Evolutionary conservation across 2,888 invertebrate species (phyloP).

Genomic region (Steinernema scapterisci): DNA sequence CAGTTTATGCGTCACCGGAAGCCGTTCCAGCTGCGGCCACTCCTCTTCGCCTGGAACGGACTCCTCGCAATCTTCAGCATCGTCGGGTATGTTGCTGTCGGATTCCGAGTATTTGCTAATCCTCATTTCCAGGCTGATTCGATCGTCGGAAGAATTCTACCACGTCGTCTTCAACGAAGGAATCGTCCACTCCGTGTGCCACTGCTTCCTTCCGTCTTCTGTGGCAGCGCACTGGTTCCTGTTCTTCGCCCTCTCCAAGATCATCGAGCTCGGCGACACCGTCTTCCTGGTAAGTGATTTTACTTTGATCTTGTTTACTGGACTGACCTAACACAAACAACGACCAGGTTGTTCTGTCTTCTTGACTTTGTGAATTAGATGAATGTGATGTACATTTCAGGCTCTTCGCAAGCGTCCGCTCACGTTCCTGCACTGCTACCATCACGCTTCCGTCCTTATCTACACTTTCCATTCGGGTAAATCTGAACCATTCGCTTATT

Average conservation of each 20-base stretch:
- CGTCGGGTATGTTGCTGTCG: slow-evolving; percentile 37
- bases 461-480: slow-evolving; percentile 37
- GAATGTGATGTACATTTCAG: too few relatives aligned
- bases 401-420: slow-evolving; percentile 40
- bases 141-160: slow-evolving; percentile 38
- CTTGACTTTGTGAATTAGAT: too few relatives aligned
- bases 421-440: slow-evolving; percentile 42
- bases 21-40: slow-evolving; percentile 34
- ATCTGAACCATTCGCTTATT: background rate
- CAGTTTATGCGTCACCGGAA: slow-evolving; percentile 37
- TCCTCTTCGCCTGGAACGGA: slow-evolving; percentile 41
- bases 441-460: slow-evolving; percentile 40
- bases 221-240: slow-evolving; percentile 41
- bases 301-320: too few relatives aligned
- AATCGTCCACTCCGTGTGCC: slow-evolving; percentile 39
- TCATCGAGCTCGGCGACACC: slow-evolving; percentile 44
- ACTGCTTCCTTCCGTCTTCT: slow-evolving; percentile 34
- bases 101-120: background rate
- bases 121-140: slow-evolving; percentile 30
- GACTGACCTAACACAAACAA: too few relatives aligned
- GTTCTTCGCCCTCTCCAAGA: slow-evolving; percentile 43
- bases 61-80: slow-evolving; percentile 43
- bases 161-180: slow-evolving; percentile 37
- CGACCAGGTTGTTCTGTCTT: too few relatives aligned
- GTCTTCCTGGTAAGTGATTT: slow-evolving; percentile 34